Conservation (phyloP, 2,797 vertebrate species). For the Cyprinella venusta region DNA sequence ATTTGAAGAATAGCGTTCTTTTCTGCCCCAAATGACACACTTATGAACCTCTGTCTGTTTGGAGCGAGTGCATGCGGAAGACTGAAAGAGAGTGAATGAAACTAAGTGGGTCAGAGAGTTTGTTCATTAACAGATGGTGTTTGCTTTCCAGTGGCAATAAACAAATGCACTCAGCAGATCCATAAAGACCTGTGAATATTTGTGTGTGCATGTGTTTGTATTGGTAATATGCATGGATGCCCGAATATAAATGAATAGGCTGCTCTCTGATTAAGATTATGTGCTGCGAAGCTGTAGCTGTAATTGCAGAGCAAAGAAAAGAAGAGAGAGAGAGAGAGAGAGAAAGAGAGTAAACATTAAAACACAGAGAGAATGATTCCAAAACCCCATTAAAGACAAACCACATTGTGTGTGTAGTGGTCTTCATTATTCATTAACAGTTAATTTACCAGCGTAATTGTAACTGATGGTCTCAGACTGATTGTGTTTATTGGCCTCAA, state of each 20-base stretch:
- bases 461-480: constrained; percentile 28
- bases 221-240: constrained; percentile 53
- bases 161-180: constrained; percentile 69
- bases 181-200: constrained; percentile 58
- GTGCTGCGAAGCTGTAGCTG: constrained; percentile 33
- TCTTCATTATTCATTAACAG: constrained; percentile 47
- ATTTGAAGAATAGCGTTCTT: constrained; percentile 28
- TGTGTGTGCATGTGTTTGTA: constrained; percentile 49
- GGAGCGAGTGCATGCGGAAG: constrained; percentile 26
- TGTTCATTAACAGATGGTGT: constrained; percentile 72
- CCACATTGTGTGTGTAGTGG: constrained; percentile 30
- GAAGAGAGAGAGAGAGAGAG: background rate
- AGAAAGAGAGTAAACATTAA: constrained; percentile 37
- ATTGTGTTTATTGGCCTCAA: constrained; percentile 34
- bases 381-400: constrained; percentile 45
- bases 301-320: constrained; percentile 38
- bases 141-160: constrained; percentile 69
- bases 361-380: constrained; percentile 32
- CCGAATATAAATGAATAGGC: constrained; percentile 53
- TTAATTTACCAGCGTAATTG: constrained; percentile 43
- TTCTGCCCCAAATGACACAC: constrained; percentile 31
- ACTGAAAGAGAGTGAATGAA: constrained; percentile 39
- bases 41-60: constrained; percentile 29
- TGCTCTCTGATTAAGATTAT: constrained; percentile 44
- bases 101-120: constrained; percentile 71